A percentile compares a stretch with the other conserved stretches of the same genome.
Conservation (phyloP, 2,113 vertebrate genomes). For the Fulmarus glacialis region DNA sequence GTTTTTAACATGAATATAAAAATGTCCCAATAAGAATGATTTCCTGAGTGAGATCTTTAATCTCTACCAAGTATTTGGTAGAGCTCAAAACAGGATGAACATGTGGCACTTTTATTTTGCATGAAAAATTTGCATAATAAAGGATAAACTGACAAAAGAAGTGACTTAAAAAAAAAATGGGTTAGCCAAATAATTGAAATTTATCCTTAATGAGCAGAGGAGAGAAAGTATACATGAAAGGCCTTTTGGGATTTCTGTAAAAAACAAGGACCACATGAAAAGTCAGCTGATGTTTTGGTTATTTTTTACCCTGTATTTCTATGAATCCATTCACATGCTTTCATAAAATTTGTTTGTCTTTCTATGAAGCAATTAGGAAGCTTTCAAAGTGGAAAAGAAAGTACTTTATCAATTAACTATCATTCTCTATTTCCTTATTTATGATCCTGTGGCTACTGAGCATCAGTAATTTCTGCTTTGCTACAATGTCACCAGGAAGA, state of each 20-base stretch:
- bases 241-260: background rate
- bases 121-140: slow-evolving; percentile 28
- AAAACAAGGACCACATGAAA: slow-evolving; percentile 27
- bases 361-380: slow-evolving; percentile 22
- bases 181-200: slow-evolving; percentile 1
- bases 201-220: background rate
- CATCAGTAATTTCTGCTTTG: slow-evolving; percentile 86
- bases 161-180: background rate
- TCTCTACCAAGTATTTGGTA: slow-evolving; percentile 5
- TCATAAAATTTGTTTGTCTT: background rate
- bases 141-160: slow-evolving; percentile 20
- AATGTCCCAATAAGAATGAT: background rate
- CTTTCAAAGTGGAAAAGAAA: slow-evolving; percentile 75
- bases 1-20: slow-evolving; percentile 22
- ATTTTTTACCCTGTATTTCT: slow-evolving; percentile 13
- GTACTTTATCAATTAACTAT: slow-evolving; percentile 89
- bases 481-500: slow-evolving; percentile 85
- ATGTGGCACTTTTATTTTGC: slow-evolving; percentile 22
- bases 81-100: slow-evolving; percentile 15
- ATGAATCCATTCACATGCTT: background rate
- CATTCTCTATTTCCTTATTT: slow-evolving; percentile 89
- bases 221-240: background rate
- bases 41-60: slow-evolving; percentile 26
- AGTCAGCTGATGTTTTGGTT: background rate
- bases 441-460: slow-evolving; percentile 84